Evolutionary conservation across 92 coral and sea anemone species (phyloP).

Genomic region (Porites rus): DNA sequence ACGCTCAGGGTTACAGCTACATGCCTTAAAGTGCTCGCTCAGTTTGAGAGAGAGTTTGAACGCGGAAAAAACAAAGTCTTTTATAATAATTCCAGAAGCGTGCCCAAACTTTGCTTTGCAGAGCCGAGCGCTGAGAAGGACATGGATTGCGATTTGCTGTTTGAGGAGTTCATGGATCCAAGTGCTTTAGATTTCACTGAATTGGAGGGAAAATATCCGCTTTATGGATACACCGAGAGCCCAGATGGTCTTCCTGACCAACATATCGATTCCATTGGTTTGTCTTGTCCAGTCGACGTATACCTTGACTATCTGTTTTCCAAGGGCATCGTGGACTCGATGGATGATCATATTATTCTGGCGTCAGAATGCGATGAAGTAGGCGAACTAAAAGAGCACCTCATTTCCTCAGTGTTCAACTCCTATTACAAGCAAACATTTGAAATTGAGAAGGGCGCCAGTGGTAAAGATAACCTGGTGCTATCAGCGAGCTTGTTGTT

Average conservation of each 20-base stretch:
- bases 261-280: constrained; percentile 73
- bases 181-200: constrained; percentile 52
- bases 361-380: constrained; percentile 81
- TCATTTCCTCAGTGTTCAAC: constrained; percentile 87
- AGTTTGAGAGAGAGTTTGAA: constrained; percentile 5
- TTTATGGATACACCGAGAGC: constrained; percentile 44
- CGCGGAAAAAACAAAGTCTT: neutral
- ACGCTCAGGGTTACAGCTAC: neutral
- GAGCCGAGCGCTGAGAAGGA: constrained; percentile 11
- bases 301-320: constrained; percentile 87
- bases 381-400: constrained; percentile 80
- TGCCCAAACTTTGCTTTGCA: constrained; percentile 19
- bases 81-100: neutral
- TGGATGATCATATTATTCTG: constrained; percentile 70
- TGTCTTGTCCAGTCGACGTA: constrained; percentile 83
- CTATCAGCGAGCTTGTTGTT: constrained; percentile 76
- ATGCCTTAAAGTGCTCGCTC: constrained; percentile 21
- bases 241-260: constrained; percentile 70
- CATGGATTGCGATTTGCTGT: constrained; percentile 78
- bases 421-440: constrained; percentile 77
- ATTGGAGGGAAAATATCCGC: constrained; percentile 60
- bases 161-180: constrained; percentile 72
- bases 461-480: constrained; percentile 79
- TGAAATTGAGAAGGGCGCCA: constrained; percentile 69
- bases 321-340: constrained; percentile 87